Percentiles rank a stretch among this genome's conserved stretches.
phyloP scores from a whole-genome alignment of 1,140 invertebrate genomes.

The Colletes latitarsis region DNA sequence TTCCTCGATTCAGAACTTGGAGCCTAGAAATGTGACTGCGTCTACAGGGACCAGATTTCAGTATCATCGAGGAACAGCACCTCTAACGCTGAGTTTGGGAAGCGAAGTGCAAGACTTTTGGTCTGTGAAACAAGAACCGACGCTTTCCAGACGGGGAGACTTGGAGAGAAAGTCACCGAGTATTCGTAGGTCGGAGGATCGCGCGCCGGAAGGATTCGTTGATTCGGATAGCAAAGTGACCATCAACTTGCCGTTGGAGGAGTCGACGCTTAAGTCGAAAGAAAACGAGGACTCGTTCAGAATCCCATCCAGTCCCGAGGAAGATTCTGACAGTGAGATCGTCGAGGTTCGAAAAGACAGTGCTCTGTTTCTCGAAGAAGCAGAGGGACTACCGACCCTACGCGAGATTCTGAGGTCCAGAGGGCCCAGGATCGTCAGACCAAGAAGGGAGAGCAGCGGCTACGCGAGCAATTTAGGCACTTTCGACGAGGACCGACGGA shows the following conservation, averaged over 20 bases:
- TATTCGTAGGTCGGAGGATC: background rate
- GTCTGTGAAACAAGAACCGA: background rate
- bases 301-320: conserved; percentile 41
- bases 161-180: background rate
- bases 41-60: background rate
- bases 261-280: background rate
- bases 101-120: background rate
- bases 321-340: conserved; percentile 38
- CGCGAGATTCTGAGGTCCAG: conserved; percentile 41
- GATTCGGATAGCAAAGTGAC: background rate
- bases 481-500: conserved; percentile 73
- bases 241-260: background rate
- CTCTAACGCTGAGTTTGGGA: background rate
- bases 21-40: background rate
- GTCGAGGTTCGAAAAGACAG: conserved; percentile 69
- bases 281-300: background rate
- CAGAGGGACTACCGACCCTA: conserved; percentile 54
- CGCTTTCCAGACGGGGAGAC: too few species aligned
- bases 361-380: conserved; percentile 69
- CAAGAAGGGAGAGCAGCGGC: conserved; percentile 74
- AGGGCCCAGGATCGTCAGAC: conserved; percentile 44
- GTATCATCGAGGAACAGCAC: background rate
- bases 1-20: background rate
- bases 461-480: conserved; percentile 74
- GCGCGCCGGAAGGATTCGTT: background rate